phyloP scores from a whole-genome alignment of 2,888 invertebrate species.

The Agriotes lineatus region DNA sequence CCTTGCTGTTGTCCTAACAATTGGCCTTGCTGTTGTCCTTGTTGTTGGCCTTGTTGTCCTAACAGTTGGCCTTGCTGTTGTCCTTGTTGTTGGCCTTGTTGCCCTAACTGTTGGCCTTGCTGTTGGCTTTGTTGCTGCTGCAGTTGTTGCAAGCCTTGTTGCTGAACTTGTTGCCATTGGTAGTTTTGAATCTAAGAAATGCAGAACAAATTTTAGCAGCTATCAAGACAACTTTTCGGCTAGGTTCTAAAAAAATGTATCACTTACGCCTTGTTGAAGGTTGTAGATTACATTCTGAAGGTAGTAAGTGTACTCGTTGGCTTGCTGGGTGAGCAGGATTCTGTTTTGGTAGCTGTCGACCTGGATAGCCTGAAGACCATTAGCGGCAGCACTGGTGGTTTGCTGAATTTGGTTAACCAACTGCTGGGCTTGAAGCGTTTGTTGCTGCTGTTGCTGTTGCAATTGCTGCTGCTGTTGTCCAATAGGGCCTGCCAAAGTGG shows the following conservation, averaged over 20 bases:
- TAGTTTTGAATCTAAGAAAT: not conserved
- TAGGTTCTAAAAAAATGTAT: too few relatives aligned
- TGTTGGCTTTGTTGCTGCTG: too few relatives aligned
- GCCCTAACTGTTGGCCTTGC: not conserved
- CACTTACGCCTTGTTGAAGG: slow-evolving; percentile 5
- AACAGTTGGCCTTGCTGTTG: not conserved
- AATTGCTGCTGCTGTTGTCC: not conserved
- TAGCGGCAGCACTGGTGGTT: not conserved
- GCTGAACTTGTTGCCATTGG: not conserved
- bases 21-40: not conserved
- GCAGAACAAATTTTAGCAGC: not conserved
- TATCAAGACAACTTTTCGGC: too few relatives aligned
- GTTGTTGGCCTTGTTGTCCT: not conserved
- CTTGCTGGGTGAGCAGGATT: not conserved
- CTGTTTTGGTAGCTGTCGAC: not conserved
- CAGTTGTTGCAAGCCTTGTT: not conserved
- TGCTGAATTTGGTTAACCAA: not conserved
- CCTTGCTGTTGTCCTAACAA: not conserved
- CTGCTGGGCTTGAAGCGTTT: not conserved
- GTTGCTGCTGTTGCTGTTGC: not conserved
- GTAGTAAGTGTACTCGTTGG: not conserved
- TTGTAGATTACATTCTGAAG: not conserved
- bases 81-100: not conserved
- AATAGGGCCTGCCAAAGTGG: not conserved
- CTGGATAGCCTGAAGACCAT: not conserved